A percentile compares a stretch with the other conserved stretches of the same genome.
Conservation (phyloP, 2,888 invertebrate genomes). For the Coelopa pilipes region DNA sequence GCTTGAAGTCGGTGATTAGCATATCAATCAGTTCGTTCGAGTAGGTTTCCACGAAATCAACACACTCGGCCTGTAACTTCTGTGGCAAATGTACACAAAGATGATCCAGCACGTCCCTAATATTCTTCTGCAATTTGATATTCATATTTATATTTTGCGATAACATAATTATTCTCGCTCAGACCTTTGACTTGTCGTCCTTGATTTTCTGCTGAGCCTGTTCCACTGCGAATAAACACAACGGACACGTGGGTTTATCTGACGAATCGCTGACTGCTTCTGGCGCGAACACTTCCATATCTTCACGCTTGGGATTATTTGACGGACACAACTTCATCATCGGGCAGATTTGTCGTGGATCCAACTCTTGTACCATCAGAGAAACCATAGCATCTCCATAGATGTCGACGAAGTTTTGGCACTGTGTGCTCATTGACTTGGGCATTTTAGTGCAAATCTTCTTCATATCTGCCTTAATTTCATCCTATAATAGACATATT, state of each 20-base stretch:
- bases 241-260: conserved; percentile 79
- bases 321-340: conserved; percentile 76
- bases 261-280: conserved; percentile 49
- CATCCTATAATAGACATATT: conserved; percentile 70
- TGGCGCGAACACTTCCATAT: conserved; percentile 70
- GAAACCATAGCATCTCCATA: conserved; percentile 86
- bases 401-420: conserved; percentile 78
- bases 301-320: conserved; percentile 62
- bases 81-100: conserved; percentile 77
- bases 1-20: conserved; percentile 79
- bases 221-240: conserved; percentile 85
- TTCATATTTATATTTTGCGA: background rate
- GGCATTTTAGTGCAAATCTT: conserved; percentile 79
- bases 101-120: conserved; percentile 75
- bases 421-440: conserved; percentile 72
- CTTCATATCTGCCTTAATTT: conserved; percentile 75
- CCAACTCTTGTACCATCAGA: conserved; percentile 75
- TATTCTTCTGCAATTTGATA: conserved; percentile 71
- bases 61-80: conserved; percentile 75
- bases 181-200: conserved; percentile 80
- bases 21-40: conserved; percentile 81
- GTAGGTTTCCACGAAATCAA: conserved; percentile 81
- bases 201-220: conserved; percentile 80
- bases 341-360: conserved; percentile 72
- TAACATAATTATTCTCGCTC: conserved; percentile 24